Conservation (phyloP, 2,113 vertebrate genomes). For the Ardeotis arabs region DNA sequence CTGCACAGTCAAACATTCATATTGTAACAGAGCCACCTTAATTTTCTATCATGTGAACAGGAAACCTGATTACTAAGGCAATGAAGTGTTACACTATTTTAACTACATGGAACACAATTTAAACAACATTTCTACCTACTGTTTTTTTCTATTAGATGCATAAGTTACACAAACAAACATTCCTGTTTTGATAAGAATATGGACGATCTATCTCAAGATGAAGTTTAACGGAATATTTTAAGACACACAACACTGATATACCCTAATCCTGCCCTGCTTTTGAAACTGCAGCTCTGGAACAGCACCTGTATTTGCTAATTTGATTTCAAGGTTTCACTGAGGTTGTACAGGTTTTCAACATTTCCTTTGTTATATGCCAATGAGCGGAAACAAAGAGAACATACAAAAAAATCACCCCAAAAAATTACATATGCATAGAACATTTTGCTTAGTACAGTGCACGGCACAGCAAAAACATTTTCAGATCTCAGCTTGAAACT, state of each 20-base stretch:
- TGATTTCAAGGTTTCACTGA: background rate
- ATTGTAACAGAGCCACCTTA: background rate
- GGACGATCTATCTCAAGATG: background rate
- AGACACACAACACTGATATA: background rate
- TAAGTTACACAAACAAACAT: background rate
- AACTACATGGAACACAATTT: background rate
- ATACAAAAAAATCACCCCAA: background rate
- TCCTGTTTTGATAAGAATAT: background rate
- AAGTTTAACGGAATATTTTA: background rate
- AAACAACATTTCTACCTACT: background rate
- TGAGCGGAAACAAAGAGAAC: background rate
- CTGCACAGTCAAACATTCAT: slow-evolving; percentile 30
- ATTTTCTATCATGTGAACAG: background rate
- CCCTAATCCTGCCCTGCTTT: background rate
- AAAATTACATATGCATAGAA: background rate
- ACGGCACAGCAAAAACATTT: background rate
- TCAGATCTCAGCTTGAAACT: background rate
- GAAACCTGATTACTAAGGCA: background rate
- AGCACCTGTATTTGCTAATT: background rate
- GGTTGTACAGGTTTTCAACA: background rate
- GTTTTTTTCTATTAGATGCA: background rate
- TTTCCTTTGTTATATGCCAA: background rate
- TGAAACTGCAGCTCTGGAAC: background rate
- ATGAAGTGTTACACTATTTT: background rate
- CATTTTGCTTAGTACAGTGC: background rate